Percentiles rank a stretch among this genome's conserved stretches.
Evolutionary conservation across 2,113 vertebrate genomes (phyloP).

Genomic region (Colinus virginianus): DNA sequence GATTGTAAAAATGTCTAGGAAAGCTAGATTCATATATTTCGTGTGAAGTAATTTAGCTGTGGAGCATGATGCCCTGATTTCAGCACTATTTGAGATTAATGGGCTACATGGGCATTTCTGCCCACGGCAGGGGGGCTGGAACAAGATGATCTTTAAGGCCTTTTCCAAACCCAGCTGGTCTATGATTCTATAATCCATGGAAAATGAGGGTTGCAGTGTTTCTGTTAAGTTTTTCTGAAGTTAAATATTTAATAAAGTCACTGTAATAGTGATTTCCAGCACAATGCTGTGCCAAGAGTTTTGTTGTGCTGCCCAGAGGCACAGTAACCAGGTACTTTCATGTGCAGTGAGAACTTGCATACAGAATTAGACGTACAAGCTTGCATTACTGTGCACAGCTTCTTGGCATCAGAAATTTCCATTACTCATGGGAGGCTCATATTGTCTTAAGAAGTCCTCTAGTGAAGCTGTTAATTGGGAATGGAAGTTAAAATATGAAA

Average conservation of each 20-base stretch:
- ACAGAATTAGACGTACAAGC: not conserved
- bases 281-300: not conserved
- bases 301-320: constrained; percentile 36
- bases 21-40: not conserved
- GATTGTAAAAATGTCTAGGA: not conserved
- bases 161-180: not conserved
- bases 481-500: not conserved
- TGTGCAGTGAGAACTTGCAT: not conserved
- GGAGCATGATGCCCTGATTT: not conserved
- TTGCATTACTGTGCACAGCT: not conserved
- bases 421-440: not conserved
- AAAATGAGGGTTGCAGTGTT: not conserved
- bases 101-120: not conserved
- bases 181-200: not conserved
- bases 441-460: not conserved
- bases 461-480: not conserved
- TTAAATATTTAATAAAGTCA: constrained; percentile 2
- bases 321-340: not conserved
- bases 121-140: not conserved
- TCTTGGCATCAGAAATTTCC: not conserved
- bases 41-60: not conserved
- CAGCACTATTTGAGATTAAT: not conserved
- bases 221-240: not conserved
- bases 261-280: not conserved
- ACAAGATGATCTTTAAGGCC: not conserved